Conservation (phyloP, 2,113 vertebrate species). For the Erpornis zantholeuca region DNA sequence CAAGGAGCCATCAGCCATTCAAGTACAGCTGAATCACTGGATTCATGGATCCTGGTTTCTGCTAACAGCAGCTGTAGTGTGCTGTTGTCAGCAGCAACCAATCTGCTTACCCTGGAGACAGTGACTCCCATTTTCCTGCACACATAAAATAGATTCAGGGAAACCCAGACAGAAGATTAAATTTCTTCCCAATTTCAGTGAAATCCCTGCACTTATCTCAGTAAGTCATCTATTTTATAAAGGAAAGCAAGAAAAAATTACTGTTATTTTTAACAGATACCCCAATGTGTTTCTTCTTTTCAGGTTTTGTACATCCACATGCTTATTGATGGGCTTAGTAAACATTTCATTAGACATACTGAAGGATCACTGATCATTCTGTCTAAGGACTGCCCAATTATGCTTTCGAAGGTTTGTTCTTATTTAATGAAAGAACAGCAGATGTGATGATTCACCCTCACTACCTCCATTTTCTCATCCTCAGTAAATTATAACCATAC, state of each 20-base stretch:
- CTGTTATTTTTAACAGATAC: background rate
- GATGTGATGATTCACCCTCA: conserved; percentile 17
- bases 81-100: conserved; percentile 54
- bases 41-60: background rate
- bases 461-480: conserved; percentile 11
- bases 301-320: background rate
- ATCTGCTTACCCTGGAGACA: conserved; percentile 11
- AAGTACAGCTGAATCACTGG: background rate
- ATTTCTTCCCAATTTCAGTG: background rate
- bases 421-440: conserved; percentile 1
- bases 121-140: conserved; percentile 3
- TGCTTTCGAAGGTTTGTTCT: conserved; percentile 14
- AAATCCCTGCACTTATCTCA: background rate
- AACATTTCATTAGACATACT: background rate
- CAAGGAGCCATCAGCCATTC: background rate
- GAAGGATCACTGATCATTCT: conserved; percentile 17
- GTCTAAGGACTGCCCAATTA: background rate
- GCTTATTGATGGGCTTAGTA: conserved; percentile 8
- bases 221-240: background rate
- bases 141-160: background rate
- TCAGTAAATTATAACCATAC: background rate
- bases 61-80: conserved; percentile 3
- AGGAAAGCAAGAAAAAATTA: background rate
- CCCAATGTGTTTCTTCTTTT: background rate
- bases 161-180: background rate